Percentiles rank a stretch among this genome's conserved stretches.
These are phyloP conservation scores for Phrynocephalus vlangalii DNA, from an alignment of 2,797 vertebrate species.

Conservation along the genomic window DNA sequence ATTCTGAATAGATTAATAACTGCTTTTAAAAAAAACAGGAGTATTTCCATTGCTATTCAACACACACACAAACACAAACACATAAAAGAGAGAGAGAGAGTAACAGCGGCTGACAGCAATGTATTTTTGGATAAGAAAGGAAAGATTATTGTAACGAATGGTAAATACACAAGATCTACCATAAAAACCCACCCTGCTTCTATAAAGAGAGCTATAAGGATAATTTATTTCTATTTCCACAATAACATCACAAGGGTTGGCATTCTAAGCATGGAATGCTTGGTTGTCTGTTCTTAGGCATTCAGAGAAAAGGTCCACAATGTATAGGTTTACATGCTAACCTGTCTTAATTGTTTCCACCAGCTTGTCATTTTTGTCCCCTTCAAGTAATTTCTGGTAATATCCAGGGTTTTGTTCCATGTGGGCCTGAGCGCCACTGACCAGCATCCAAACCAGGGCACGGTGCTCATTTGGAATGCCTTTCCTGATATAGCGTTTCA, in stretches of 20 bases:
- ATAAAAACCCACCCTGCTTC: neutral
- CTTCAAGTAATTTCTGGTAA: slow-evolving; percentile 86
- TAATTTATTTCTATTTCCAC: neutral
- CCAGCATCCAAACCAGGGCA: slow-evolving; percentile 90
- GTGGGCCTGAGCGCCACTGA: slow-evolving; percentile 89
- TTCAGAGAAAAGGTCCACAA: neutral
- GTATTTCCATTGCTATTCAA: neutral
- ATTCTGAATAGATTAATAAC: neutral
- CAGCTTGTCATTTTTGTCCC: slow-evolving; percentile 83
- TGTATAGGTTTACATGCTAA: slow-evolving; percentile 63
- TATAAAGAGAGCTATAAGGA: neutral
- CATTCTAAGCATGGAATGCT: neutral
- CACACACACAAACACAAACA: neutral
- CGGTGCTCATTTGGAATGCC: slow-evolving; percentile 92
- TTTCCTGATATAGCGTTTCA: slow-evolving; percentile 96
- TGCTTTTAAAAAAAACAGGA: neutral
- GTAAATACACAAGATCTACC: neutral
- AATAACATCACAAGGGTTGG: neutral
- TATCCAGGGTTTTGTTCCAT: slow-evolving; percentile 89
- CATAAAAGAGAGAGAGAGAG: neutral
- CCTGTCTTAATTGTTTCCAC: slow-evolving; percentile 90
- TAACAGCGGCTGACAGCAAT: too few species aligned
- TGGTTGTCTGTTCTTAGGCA: neutral
- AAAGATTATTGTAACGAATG: neutral
- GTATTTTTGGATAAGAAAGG: neutral